Conservation (phyloP, 2,113 vertebrate species). For the Caloenas nicobarica region DNA sequence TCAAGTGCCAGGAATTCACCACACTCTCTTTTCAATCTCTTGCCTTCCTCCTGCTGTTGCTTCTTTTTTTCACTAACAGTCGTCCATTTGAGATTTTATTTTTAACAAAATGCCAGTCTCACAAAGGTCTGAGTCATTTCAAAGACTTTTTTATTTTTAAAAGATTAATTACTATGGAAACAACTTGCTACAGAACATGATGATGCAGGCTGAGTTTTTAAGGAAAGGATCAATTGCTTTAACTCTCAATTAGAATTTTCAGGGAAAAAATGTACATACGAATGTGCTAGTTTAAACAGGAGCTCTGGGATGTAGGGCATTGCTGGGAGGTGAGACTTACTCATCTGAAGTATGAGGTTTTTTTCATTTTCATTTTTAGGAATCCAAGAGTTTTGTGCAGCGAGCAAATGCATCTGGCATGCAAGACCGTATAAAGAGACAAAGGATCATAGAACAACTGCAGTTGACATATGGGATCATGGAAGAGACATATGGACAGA, state of each 20-base stretch:
- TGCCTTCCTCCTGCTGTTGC: neutral
- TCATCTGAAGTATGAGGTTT: neutral
- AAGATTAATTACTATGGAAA: neutral
- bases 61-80: neutral
- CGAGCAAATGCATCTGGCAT: neutral
- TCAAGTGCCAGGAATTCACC: neutral
- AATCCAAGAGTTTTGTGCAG: neutral
- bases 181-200: neutral
- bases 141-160: neutral
- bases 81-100: neutral
- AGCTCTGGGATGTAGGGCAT: neutral
- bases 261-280: neutral
- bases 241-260: neutral
- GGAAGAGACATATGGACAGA: neutral
- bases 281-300: neutral
- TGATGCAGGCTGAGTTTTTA: neutral
- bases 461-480: neutral
- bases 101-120: neutral
- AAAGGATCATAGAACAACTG: neutral
- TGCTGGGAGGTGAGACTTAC: neutral
- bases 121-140: neutral
- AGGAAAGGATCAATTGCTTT: neutral
- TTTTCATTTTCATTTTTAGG: neutral
- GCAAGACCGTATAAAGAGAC: neutral
- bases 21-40: neutral